A percentile compares a stretch with the other conserved stretches of the same genome.
phyloP scores from a whole-genome alignment of 2,113 vertebrate species.

The Aphyosemion australe region DNA sequence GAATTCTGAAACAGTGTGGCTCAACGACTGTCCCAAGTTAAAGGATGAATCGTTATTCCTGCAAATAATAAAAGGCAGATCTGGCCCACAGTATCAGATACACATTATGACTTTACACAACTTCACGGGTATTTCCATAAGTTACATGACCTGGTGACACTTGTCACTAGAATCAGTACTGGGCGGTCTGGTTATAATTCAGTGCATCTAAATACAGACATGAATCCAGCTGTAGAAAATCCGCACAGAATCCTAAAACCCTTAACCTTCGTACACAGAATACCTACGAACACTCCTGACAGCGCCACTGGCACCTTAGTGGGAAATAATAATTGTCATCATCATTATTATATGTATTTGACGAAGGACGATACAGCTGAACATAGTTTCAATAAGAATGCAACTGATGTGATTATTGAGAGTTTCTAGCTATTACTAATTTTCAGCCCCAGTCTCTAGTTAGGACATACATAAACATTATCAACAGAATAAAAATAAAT shows the following conservation, averaged over 20 bases:
- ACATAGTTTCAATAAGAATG: no score
- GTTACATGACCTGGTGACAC: constrained; percentile 21
- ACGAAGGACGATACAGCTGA: no score
- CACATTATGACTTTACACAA: constrained; percentile 4
- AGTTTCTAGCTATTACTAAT: no score
- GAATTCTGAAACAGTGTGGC: constrained; percentile 25
- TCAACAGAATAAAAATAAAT: no score
- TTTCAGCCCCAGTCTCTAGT: no score
- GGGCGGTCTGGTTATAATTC: constrained; percentile 52
- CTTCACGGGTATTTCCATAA: constrained; percentile 12
- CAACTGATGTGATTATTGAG: no score
- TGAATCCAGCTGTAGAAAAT: constrained; percentile 34
- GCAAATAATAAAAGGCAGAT: constrained; percentile 35
- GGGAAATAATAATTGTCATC: not conserved
- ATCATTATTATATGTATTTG: no score
- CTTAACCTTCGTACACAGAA: not conserved
- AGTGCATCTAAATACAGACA: constrained; percentile 27
- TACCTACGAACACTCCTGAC: not conserved
- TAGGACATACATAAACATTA: no score
- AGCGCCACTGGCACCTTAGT: not conserved
- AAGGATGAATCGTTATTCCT: constrained; percentile 19
- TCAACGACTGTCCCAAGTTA: constrained; percentile 10
- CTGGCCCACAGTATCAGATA: not conserved
- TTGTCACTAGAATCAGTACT: constrained; percentile 22
- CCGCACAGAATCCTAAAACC: not conserved